These are phyloP conservation scores for Archegozetes longisetosus DNA, from an alignment of 1,140 invertebrate genomes.

Conservation along the genomic window DNA sequence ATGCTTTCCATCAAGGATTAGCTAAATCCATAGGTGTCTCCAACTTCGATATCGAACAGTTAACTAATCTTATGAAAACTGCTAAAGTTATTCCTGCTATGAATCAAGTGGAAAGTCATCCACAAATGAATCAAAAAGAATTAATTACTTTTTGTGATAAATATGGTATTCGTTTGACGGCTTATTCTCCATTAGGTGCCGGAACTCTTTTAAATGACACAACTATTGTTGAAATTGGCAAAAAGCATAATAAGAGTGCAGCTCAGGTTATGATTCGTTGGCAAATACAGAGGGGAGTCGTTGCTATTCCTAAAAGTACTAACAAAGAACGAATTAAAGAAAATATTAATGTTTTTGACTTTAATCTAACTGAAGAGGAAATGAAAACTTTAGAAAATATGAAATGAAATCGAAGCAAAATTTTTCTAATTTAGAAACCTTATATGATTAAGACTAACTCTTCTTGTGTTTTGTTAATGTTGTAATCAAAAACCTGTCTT, in stretches of 20 bases:
- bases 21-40: constrained; percentile 31
- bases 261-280: constrained; percentile 13
- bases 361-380: no score
- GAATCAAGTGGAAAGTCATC: constrained; percentile 24
- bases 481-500: no score
- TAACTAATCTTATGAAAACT: constrained; percentile 16
- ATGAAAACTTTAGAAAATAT: no score
- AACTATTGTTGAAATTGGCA: no score
- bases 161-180: constrained; percentile 27
- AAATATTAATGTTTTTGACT: no score
- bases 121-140: constrained; percentile 24
- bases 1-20: constrained; percentile 26
- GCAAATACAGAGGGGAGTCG: constrained; percentile 43
- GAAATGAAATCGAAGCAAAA: no score
- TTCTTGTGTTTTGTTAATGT: no score
- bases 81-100: constrained; percentile 12
- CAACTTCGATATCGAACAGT: constrained; percentile 29
- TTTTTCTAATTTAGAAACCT: no score
- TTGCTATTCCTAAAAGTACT: constrained; percentile 56
- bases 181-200: constrained; percentile 29
- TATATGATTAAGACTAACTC: no score
- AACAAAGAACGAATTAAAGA: constrained; percentile 46
- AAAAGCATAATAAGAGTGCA: constrained; percentile 7
- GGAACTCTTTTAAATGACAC: constrained; percentile 30
- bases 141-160: constrained; percentile 24